Percentiles rank a stretch among this genome's conserved stretches.
These are phyloP conservation scores for Oncorhynchus kisutch DNA, from an alignment of 2,113 vertebrate genomes.

Conservation along the genomic window DNA sequence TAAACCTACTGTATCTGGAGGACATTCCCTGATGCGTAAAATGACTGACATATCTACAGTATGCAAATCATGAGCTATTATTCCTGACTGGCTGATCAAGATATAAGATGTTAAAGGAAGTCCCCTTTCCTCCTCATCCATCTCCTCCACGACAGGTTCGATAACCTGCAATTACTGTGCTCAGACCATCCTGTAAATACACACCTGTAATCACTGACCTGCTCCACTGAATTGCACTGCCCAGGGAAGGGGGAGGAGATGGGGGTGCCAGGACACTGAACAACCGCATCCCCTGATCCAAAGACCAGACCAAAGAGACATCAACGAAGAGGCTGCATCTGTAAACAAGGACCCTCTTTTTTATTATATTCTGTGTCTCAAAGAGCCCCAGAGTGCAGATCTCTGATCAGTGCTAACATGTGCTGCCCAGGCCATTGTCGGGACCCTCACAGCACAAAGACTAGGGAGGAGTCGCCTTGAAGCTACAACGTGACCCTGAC, in stretches of 20 bases:
- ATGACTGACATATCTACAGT: neutral
- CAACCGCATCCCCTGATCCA: no score
- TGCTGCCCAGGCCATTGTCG: neutral
- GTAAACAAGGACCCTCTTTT: neutral
- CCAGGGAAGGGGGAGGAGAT: neutral
- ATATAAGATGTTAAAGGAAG: neutral
- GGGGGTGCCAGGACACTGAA: neutral
- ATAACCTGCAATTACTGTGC: neutral
- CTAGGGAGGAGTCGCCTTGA: constrained; percentile 6
- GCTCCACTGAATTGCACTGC: neutral
- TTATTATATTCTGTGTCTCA: neutral
- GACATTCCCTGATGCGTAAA: neutral
- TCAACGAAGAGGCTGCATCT: neutral
- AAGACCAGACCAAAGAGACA: neutral
- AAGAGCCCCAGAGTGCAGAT: neutral
- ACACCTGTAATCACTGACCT: neutral
- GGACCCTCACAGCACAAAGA: neutral
- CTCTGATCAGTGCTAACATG: neutral
- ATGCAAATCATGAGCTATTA: neutral
- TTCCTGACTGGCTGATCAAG: neutral
- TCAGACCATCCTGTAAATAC: neutral
- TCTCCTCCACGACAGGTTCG: neutral
- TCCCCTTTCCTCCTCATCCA: neutral
- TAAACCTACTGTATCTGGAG: no score
- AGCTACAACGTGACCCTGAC: constrained; percentile 42